Base-by-base conservation (phyloP, 2,113 vertebrate genomes). In the Jaculus jaculus region DNA sequence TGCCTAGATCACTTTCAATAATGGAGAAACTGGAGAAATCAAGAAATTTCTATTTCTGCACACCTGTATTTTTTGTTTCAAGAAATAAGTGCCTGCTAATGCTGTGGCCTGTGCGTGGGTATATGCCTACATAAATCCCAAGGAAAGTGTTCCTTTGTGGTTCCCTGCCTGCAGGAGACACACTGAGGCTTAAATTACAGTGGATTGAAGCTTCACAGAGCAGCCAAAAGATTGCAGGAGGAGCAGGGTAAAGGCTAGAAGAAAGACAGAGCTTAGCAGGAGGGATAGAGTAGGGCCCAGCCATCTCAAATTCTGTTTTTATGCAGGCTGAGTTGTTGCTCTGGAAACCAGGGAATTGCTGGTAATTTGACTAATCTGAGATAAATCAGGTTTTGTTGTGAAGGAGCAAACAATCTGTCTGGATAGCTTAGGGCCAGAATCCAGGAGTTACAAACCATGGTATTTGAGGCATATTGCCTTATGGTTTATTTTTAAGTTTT, bases 331-430 rank as follows among this genome's bases (percentile, higher is more conserved):
- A 4, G 21, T 75, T 68, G 68, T 51, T 85, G 60, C 54, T 90
- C 54, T 94, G 83, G 75, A 88, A 95, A 87, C 61, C 26, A 61
- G 71, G 17, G 2, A 89, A 80, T 58, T 93, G 65, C 85, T 94
- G n/a, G 51, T 71, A 88, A 79, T 86, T 90, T 90, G 37, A 74
- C 47, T 87, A 84, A 83, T 92, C 28, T 72, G 28, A 71, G 17
- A 30, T 79, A 89, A 92, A 68, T 83, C 17, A 80, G 32, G 26
- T 8, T 84, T 85, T 77, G n/a, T 28, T n/a, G 24, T 79, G 17
- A 28, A 86, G 54, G 30, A 88, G 65, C 60, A 66, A 75, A 17
- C 28, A 71, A 75, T 10, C 54, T 88, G 24, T 79, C 42, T 74
- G 28, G 42, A 77, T 51, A 90, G 77, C 16, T 63, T 75, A 86